Evolutionary conservation across 1,140 invertebrate species (phyloP).

Genomic region (Tenebrio molitor): DNA sequence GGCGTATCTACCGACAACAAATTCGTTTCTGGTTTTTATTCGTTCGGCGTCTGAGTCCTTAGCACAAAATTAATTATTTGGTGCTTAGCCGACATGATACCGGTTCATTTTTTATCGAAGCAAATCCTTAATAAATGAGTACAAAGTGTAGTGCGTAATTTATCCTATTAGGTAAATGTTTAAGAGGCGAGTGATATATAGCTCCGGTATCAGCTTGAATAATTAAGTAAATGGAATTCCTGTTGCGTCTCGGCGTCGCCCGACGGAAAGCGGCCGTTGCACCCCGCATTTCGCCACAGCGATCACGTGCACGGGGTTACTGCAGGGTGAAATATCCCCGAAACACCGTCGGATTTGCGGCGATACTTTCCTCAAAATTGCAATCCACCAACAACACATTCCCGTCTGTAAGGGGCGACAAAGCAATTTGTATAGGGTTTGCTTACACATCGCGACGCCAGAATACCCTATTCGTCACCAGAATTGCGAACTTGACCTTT

Average conservation of each 20-base stretch:
- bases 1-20: no score
- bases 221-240: slow-evolving; percentile 40
- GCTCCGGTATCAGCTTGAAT: slow-evolving; percentile 35
- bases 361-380: slow-evolving; percentile 39
- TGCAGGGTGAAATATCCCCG: slow-evolving; percentile 23
- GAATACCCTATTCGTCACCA: slow-evolving; percentile 17
- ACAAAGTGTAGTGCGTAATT: slow-evolving; percentile 37
- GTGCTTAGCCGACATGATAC: neutral
- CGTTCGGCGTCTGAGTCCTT: neutral
- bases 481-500: slow-evolving; percentile 27
- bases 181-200: slow-evolving; percentile 28
- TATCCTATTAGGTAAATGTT: slow-evolving; percentile 39
- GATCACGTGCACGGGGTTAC: slow-evolving; percentile 30
- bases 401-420: slow-evolving; percentile 17
- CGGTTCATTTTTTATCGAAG: slow-evolving; percentile 14
- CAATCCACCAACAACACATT: slow-evolving; percentile 38
- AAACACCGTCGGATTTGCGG: slow-evolving; percentile 37
- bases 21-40: neutral
- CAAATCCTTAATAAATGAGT: slow-evolving; percentile 34
- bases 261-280: slow-evolving; percentile 3
- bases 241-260: slow-evolving; percentile 33
- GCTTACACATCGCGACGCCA: slow-evolving; percentile 22
- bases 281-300: slow-evolving; percentile 24
- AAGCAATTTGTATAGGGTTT: slow-evolving; percentile 38
- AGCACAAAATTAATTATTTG: slow-evolving; percentile 14